phyloP scores from a whole-genome alignment of 1,140 invertebrate species.

The Heliconius melpomene region DNA sequence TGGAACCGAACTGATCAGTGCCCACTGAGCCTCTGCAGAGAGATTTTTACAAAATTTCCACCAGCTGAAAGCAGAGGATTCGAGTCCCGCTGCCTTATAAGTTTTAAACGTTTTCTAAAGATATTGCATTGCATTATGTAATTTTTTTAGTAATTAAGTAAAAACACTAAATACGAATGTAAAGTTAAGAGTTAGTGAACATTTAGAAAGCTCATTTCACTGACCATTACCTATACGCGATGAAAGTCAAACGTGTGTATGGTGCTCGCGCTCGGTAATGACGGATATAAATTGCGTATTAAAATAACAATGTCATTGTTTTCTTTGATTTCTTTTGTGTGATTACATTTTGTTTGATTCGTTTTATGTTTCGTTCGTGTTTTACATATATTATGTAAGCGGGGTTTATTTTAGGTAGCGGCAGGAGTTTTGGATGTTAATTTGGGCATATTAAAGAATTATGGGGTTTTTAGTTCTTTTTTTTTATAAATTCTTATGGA shows the following conservation, averaged over 20 bases:
- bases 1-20: too few species aligned
- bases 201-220: conserved; percentile 40
- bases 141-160: background rate
- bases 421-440: too few species aligned
- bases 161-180: background rate
- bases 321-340: conserved; percentile 21
- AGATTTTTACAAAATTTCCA: too few species aligned
- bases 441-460: too few species aligned
- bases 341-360: background rate
- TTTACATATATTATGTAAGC: background rate
- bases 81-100: too few species aligned
- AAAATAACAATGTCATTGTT: conserved; percentile 34
- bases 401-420: too few species aligned
- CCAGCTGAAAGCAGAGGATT: too few species aligned
- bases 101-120: too few species aligned
- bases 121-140: background rate
- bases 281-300: conserved; percentile 33
- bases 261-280: conserved; percentile 35
- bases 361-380: background rate
- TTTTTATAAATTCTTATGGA: too few species aligned
- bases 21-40: too few species aligned
- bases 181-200: background rate
- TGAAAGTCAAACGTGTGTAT: conserved; percentile 31
- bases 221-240: conserved; percentile 27
- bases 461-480: too few species aligned